A percentile compares a stretch with the other conserved stretches of the same genome.
Conservation (phyloP, 92 coral and sea anemone species). For the Ricordea florida region DNA sequence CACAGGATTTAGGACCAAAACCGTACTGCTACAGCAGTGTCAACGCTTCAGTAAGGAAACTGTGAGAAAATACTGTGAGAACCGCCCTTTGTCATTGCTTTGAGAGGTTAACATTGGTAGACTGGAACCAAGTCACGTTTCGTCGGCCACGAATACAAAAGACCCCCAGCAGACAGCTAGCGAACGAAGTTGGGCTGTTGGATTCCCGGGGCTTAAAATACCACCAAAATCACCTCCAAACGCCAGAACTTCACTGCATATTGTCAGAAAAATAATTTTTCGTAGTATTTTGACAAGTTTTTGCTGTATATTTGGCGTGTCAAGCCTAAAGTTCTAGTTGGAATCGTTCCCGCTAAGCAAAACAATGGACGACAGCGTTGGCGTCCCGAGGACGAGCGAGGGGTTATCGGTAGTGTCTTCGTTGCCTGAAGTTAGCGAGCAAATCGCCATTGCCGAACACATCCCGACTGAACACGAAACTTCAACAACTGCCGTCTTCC, state of each 20-base stretch:
- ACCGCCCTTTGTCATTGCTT: too few relatives aligned
- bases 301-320: neutral
- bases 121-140: constrained; percentile 43
- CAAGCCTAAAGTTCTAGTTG: neutral
- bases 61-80: too few relatives aligned
- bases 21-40: too few relatives aligned
- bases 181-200: constrained; percentile 45
- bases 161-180: constrained; percentile 73
- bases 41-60: too few relatives aligned
- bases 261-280: neutral
- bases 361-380: constrained; percentile 92
- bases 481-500: constrained; percentile 65
- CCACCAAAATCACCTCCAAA: constrained; percentile 11
- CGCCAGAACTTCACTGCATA: neutral
- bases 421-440: constrained; percentile 99
- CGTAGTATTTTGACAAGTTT: neutral
- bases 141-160: constrained; percentile 70
- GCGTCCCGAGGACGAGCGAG: constrained; percentile 95
- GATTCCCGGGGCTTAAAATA: constrained; percentile 24
- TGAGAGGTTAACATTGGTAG: too few relatives aligned
- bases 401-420: constrained; percentile 97
- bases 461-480: constrained; percentile 99
- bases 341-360: constrained; percentile 13
- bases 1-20: too few relatives aligned
- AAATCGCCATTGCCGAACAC: constrained; percentile 99